Evolutionary conservation across 2,888 invertebrate genomes (phyloP), one percentile per base, ranked within the genome.

Genomic region (Cremastobaeus sp.): DNA sequence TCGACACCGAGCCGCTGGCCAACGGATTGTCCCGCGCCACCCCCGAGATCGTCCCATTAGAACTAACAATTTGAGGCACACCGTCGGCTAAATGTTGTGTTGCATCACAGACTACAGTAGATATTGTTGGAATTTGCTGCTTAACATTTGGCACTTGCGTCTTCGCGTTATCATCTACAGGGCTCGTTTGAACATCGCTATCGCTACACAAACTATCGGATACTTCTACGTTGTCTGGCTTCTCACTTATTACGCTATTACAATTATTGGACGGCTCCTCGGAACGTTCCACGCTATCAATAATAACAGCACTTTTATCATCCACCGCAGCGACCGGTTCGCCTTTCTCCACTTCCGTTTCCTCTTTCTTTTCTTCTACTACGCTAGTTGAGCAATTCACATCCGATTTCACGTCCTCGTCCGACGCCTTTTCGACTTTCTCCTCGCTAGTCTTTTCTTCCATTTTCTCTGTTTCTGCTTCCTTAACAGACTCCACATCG

Each of bases 21-120:
- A 81, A 77, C 60, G 83, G 77, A 83, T 81, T 82, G 79, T 85
- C 85, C 76, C 77, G 83, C 72, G 79, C 78, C 77, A 83, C 78
- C 78, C 79, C 81, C 78, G 65, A 21, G n/a, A 62, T 25, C 14
- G 79, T 69, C 34, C 69, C 81, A 78, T 84, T 85, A 82, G 82
- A 80, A 83, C 81, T 85, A 84, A 84, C 84, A 80, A 81, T 85
- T 84, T 86, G 80, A 85, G 86, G 85, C 84, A 86, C 85, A 85
- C 82, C 85, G 75, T 85, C 86, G 82, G 84, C 77, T 80, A 85
- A 82, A 83, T 79, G 85, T 85, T 85, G 82, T 88, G 91, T 92
- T 83, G 92, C 92, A 89, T 93, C 93, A 89, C 93, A 93, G 85
- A 92, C 92, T 79, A 59, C 59, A 30, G 93, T 92, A 77, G 92